Evolutionary conservation across 2,797 vertebrate species (phyloP).

Genomic region (Sebastes oblongus): DNA sequence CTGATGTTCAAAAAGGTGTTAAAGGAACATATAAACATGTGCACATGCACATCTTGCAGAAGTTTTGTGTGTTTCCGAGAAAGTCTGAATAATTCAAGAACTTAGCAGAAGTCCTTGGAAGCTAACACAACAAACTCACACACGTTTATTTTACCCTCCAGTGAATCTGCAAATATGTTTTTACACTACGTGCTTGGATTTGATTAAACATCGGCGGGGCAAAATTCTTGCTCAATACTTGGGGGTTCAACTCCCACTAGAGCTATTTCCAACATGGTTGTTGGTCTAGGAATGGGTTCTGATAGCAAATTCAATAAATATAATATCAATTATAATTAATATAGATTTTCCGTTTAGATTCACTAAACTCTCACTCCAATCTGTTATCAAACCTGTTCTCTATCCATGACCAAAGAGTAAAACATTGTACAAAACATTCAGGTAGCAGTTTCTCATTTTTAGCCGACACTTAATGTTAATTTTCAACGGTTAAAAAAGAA

Average conservation of each 20-base stretch:
- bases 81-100: slow-evolving; percentile 65
- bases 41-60: not conserved
- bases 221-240: not conserved
- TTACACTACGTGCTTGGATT: slow-evolving; percentile 1
- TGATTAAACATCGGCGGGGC: slow-evolving; percentile 2
- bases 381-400: not conserved
- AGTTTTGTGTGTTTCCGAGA: not conserved
- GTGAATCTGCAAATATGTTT: slow-evolving; percentile 16
- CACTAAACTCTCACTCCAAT: not conserved
- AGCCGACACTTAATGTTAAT: not conserved
- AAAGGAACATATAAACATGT: not conserved
- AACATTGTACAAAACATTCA: not conserved
- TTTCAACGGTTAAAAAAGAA: not conserved
- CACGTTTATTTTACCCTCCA: slow-evolving; percentile 2
- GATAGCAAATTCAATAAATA: not conserved
- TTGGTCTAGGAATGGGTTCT: not conserved
- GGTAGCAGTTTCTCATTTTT: not conserved
- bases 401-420: not conserved
- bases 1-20: not conserved
- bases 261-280: not conserved
- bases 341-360: not conserved
- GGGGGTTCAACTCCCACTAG: not conserved
- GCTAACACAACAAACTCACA: not conserved
- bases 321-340: no score
- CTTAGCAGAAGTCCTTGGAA: slow-evolving; percentile 20